Conservation (phyloP, 1,140 invertebrate species). For the Heliconius hewitsoni region DNA sequence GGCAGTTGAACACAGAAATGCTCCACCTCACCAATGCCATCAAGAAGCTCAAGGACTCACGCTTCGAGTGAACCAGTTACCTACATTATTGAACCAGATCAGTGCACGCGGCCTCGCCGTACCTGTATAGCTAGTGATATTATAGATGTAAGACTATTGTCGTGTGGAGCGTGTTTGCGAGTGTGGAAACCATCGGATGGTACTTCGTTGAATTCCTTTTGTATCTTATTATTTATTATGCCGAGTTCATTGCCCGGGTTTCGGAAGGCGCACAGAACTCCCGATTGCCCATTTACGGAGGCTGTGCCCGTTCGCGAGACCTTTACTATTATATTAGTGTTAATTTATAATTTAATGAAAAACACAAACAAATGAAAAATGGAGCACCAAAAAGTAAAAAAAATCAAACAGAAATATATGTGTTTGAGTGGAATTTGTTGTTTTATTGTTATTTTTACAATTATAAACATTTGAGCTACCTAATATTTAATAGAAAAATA, state of each 20-base stretch:
- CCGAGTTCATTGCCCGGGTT: constrained; percentile 76
- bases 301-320: constrained; percentile 57
- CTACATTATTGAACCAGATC: constrained; percentile 53
- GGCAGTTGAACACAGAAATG: constrained; percentile 91
- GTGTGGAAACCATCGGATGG: constrained; percentile 72
- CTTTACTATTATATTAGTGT: constrained; percentile 72
- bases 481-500: neutral
- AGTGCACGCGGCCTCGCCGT: constrained; percentile 67
- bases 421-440: constrained; percentile 67
- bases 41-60: constrained; percentile 87
- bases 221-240: constrained; percentile 80
- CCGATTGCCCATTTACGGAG: constrained; percentile 76
- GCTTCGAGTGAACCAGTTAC: constrained; percentile 75
- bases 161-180: constrained; percentile 67
- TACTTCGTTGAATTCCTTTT: constrained; percentile 75
- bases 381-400: constrained; percentile 77
- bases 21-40: constrained; percentile 92
- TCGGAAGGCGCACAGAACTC: constrained; percentile 58
- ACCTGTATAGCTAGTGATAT: constrained; percentile 79
- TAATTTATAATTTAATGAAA: constrained; percentile 76
- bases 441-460: constrained; percentile 54
- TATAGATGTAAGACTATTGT: constrained; percentile 73
- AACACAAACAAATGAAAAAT: constrained; percentile 72
- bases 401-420: constrained; percentile 75
- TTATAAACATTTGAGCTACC: neutral